Conservation (phyloP, 2,797 vertebrate species). For the Artibeus jamaicensis region DNA sequence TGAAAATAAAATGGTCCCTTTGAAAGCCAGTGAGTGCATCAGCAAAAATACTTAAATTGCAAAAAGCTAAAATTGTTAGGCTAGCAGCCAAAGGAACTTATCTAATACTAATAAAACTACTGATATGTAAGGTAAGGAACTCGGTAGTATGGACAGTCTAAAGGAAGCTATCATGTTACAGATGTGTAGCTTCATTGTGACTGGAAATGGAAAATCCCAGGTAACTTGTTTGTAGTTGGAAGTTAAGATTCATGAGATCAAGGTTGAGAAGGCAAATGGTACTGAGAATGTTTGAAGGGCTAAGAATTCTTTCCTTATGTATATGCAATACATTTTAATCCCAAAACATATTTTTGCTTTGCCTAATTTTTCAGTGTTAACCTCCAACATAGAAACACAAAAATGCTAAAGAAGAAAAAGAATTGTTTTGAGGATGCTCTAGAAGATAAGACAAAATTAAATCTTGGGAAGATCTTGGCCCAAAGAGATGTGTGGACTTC, state of each 20-base stretch:
- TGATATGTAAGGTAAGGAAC: background rate
- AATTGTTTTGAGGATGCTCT: background rate
- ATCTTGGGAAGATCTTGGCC: background rate
- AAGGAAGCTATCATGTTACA: background rate
- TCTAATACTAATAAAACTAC: background rate
- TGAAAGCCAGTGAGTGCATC: background rate
- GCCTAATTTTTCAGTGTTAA: background rate
- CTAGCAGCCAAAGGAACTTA: background rate
- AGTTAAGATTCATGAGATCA: background rate
- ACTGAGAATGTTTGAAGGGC: background rate
- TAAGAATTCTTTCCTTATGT: background rate
- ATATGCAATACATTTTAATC: background rate
- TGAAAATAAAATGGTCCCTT: background rate
- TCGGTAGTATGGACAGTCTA: background rate
- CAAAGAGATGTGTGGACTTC: background rate
- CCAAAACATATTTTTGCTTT: background rate
- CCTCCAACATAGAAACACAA: background rate
- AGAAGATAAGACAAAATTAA: background rate
- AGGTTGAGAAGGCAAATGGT: background rate
- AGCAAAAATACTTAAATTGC: background rate
- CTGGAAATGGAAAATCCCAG: background rate
- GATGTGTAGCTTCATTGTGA: background rate
- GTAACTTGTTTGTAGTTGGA: background rate
- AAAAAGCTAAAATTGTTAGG: background rate
- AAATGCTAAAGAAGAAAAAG: background rate